Conservation (phyloP, 2,888 invertebrate species). For the Eilema griseolum region DNA sequence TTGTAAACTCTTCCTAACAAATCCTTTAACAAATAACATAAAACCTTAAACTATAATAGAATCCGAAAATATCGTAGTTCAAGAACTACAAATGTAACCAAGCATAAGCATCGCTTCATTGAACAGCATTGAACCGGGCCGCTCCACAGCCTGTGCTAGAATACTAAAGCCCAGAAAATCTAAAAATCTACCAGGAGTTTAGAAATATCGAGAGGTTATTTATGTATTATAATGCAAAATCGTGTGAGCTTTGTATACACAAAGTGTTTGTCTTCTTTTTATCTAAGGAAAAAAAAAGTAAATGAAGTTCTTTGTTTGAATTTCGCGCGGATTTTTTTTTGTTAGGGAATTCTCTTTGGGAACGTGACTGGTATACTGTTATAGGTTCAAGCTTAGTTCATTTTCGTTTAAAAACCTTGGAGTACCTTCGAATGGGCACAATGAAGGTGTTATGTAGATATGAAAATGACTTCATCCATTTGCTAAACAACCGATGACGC, state of each 20-base stretch:
- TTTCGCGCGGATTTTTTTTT: background rate
- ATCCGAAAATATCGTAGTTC: constrained; percentile 14
- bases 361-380: background rate
- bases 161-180: constrained; percentile 3
- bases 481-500: too few species aligned
- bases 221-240: background rate
- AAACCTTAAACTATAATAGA: background rate
- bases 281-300: background rate
- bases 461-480: too few species aligned
- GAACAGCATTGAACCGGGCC: constrained; percentile 9
- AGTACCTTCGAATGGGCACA: too few species aligned
- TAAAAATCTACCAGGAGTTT: constrained; percentile 2
- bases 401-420: background rate
- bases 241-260: background rate
- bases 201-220: background rate
- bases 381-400: too few species aligned
- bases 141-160: constrained; percentile 1
- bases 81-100: constrained; percentile 14
- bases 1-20: background rate
- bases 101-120: constrained; percentile 14
- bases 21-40: background rate
- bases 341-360: background rate
- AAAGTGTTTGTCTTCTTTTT: background rate
- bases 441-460: too few species aligned
- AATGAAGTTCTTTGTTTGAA: background rate